Conservation (phyloP, 2,888 invertebrate species). For the Cactoblastis cactorum region DNA sequence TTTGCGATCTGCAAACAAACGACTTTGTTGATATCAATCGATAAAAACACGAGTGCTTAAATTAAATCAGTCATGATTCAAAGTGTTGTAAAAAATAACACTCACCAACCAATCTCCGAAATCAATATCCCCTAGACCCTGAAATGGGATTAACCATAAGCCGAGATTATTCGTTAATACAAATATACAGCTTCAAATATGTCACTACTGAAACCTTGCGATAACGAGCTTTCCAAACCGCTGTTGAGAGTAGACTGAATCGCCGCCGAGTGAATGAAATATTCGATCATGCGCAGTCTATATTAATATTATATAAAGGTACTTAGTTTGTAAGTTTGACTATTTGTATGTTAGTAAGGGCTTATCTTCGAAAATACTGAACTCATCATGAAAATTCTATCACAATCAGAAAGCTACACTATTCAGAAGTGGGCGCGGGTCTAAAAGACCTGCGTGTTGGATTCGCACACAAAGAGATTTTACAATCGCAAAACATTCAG, state of each 20-base stretch:
- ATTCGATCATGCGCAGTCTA: conserved; percentile 43
- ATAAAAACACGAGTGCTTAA: background rate
- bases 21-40: background rate
- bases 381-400: no score
- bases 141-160: conserved; percentile 9
- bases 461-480: no score
- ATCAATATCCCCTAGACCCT: conserved; percentile 4
- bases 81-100: background rate
- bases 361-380: no score
- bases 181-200: no score
- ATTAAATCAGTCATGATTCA: background rate
- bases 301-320: no score
- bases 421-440: no score
- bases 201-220: conserved; percentile 13
- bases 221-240: conserved; percentile 25
- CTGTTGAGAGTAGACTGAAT: conserved; percentile 39
- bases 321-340: no score
- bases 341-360: no score
- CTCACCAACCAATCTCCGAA: conserved; percentile 17
- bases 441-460: no score
- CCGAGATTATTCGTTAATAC: conserved; percentile 7
- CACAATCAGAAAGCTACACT: no score
- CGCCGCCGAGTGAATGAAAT: conserved; percentile 37
- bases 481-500: no score
- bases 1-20: background rate